These are phyloP conservation scores for Propithecus perrieri DNA, from an alignment of 2,797 vertebrate species.

Conservation along the genomic window DNA sequence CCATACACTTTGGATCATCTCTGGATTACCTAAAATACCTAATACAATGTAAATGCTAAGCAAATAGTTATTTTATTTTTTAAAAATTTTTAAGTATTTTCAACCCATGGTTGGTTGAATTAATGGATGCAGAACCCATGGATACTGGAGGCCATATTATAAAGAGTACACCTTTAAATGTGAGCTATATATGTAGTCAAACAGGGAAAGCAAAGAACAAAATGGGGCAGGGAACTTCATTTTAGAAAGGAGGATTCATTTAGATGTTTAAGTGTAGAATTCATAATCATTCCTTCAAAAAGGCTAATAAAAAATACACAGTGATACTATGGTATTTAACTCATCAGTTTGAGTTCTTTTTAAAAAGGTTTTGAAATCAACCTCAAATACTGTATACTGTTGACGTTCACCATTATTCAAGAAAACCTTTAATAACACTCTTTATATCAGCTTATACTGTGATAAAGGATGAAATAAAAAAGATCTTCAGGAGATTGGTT, in stretches of 20 bases:
- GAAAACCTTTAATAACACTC: neutral
- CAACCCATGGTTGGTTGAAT: neutral
- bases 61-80: neutral
- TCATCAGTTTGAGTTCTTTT: neutral
- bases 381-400: neutral
- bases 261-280: neutral
- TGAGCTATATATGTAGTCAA: neutral
- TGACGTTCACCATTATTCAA: neutral
- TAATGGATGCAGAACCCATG: neutral
- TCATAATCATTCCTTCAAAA: neutral
- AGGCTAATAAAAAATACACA: neutral
- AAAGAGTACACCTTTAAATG: neutral
- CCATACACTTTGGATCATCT: neutral
- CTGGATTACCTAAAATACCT: neutral
- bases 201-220: neutral
- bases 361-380: conserved; percentile 3
- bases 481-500: neutral
- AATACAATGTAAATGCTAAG: neutral
- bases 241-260: neutral
- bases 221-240: neutral
- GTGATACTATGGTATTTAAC: neutral
- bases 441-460: neutral
- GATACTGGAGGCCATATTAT: neutral
- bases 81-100: neutral
- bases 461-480: neutral